Conservation (phyloP, 1,140 invertebrate species). For the Bombus pascuorum region DNA sequence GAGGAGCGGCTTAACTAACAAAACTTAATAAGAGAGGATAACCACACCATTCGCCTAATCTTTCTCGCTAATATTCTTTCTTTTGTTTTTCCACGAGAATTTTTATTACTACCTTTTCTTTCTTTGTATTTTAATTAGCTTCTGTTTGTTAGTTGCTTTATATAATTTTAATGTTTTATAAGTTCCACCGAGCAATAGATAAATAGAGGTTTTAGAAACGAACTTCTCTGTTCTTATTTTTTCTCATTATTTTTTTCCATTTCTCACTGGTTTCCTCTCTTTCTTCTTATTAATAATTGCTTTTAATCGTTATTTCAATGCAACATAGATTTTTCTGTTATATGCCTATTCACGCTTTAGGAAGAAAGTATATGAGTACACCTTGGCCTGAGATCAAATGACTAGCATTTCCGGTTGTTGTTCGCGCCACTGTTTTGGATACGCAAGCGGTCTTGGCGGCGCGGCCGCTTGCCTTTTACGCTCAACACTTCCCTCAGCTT, state of each 20-base stretch:
- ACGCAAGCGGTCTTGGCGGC: conserved; percentile 86
- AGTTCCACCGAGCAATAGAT: not conserved
- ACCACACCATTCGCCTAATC: not conserved
- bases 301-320: not conserved
- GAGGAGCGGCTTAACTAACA: not conserved
- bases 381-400: conserved; percentile 76
- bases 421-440: conserved; percentile 87
- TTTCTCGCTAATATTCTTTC: not conserved
- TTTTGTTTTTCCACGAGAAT: not conserved
- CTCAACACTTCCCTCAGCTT: conserved; percentile 86
- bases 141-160: not conserved
- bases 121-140: not conserved
- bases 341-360: conserved; percentile 31
- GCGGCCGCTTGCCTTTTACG: conserved; percentile 81
- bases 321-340: conserved; percentile 5
- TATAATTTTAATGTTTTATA: not conserved
- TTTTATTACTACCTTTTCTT: not conserved
- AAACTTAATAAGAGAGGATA: not conserved
- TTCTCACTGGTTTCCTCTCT: not conserved
- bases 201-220: not conserved
- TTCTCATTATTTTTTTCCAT: not conserved
- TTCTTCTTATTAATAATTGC: not conserved
- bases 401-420: conserved; percentile 89
- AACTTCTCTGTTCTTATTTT: not conserved
- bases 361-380: conserved; percentile 70